Percentiles rank a stretch among this genome's conserved stretches.
Conservation (phyloP, 2,113 vertebrate species). For the Ameiurus melas region DNA sequence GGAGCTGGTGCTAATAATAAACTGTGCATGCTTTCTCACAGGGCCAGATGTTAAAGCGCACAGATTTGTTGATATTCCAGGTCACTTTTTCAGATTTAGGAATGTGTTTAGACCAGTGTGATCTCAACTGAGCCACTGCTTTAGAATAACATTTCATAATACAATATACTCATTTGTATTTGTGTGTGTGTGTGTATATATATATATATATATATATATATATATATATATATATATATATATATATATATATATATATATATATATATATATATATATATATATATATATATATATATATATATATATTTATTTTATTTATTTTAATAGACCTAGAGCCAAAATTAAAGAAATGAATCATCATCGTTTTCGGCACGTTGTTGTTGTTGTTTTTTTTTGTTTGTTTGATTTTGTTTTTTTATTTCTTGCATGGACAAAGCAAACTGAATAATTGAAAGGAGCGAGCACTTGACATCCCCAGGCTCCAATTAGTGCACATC, state of each 20-base stretch:
- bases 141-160: slow-evolving; percentile 3
- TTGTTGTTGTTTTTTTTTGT: not conserved
- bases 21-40: slow-evolving; percentile 48
- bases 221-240: too few species aligned
- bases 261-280: too few species aligned
- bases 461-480: slow-evolving; percentile 46
- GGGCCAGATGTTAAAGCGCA: slow-evolving; percentile 43
- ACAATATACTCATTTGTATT: not conserved
- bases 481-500: slow-evolving; percentile 48
- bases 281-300: too few species aligned
- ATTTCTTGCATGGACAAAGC: slow-evolving; percentile 17
- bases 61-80: slow-evolving; percentile 47
- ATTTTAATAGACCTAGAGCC: not conserved
- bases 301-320: not conserved
- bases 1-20: slow-evolving; percentile 53
- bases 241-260: too few species aligned
- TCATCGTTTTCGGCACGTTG: not conserved
- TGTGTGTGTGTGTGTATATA: too few species aligned
- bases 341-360: slow-evolving; percentile 19
- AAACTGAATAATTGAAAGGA: slow-evolving; percentile 51
- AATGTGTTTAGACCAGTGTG: not conserved
- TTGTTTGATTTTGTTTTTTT: not conserved
- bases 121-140: not conserved
- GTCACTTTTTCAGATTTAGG: slow-evolving; percentile 1
- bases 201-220: too few species aligned